Evolutionary conservation across 2,113 vertebrate species (phyloP), one percentile per base, ranked within the genome.

Genomic region (Ceyx margarethae): DNA sequence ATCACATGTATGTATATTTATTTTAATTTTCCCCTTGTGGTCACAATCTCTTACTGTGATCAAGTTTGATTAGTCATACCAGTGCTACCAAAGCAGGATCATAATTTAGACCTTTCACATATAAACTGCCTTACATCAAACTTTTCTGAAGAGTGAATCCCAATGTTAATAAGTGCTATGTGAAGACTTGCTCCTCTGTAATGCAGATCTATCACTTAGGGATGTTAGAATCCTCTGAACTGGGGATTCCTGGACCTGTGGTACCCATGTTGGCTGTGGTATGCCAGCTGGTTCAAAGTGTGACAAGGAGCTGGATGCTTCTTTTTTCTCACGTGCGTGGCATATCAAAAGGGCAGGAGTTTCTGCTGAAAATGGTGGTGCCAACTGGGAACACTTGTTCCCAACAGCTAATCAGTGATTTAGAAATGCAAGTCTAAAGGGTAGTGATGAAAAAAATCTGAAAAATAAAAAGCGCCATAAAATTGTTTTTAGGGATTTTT

Each of bases 401-500:
- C 23, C 33, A 56, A 65, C 28, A 91, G 13, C 42, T 72, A 8
- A 65, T 61, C 53, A 40, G n/a, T 33, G 33, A 42, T 61, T 65
- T 46, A 76, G 74, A 82, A 78, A 65, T 57, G 28, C 23, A n/a
- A 81, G 35, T 56, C 73, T 75, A 42, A 89, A 69, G 22, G 10
- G 14, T 50, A 66, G 60, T 23, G 19, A 56, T 89, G 46, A 90
- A 80, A 75, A 83, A 74, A 74, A 50, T 54, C 20, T 65, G 45
- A 45, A 72, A 61, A 66, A 85, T 33, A 85, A 78, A 17, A 17
- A 67, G 75, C 78, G 28, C 29, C 48, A 33, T 79, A 71, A 83
- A 87, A 82, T 65, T 81, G 65, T 10, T 74, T 85, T 83, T 65
- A 65, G 62, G 53, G 66, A 69, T 79, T 89, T 90, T 82, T 93